Conservation (phyloP, 1,140 invertebrate species). For the Diploscapter pachys region DNA sequence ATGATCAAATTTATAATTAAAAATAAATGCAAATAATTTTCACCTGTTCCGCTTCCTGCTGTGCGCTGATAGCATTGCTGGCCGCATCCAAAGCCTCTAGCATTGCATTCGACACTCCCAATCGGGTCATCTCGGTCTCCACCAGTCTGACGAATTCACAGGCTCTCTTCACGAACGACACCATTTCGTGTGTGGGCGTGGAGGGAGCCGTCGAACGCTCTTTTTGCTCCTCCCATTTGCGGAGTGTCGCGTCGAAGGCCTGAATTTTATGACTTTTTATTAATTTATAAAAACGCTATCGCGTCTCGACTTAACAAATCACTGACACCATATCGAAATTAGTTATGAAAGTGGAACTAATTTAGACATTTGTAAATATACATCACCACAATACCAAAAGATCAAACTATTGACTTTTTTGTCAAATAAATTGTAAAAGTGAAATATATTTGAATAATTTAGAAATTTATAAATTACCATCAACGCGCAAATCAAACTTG, state of each 20-base stretch:
- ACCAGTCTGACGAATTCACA: slow-evolving; percentile 25
- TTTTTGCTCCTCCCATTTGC: slow-evolving; percentile 84
- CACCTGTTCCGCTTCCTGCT: slow-evolving; percentile 11
- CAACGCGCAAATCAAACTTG: too few species aligned
- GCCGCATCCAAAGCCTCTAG: slow-evolving; percentile 32
- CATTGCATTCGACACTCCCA: slow-evolving; percentile 21
- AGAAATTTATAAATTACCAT: too few species aligned
- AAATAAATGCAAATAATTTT: too few species aligned
- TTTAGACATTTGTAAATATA: background rate
- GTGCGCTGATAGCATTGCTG: slow-evolving; percentile 3
- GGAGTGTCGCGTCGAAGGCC: slow-evolving; percentile 81
- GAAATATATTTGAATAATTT: too few species aligned
- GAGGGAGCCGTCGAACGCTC: slow-evolving; percentile 31
- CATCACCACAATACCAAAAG: too few species aligned
- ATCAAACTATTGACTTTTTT: too few species aligned
- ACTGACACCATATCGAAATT: background rate
- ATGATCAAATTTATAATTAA: too few species aligned
- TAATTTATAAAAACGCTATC: background rate
- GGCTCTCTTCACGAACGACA: slow-evolving; percentile 23
- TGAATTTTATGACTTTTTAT: slow-evolving; percentile 44
- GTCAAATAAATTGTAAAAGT: too few species aligned
- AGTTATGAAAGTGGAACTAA: background rate
- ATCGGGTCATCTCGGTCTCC: slow-evolving; percentile 14
- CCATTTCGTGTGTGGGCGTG: slow-evolving; percentile 27
- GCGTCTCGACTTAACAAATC: too few species aligned